phyloP scores from a whole-genome alignment of 1,140 invertebrate species.

The Drosophila leontia region DNA sequence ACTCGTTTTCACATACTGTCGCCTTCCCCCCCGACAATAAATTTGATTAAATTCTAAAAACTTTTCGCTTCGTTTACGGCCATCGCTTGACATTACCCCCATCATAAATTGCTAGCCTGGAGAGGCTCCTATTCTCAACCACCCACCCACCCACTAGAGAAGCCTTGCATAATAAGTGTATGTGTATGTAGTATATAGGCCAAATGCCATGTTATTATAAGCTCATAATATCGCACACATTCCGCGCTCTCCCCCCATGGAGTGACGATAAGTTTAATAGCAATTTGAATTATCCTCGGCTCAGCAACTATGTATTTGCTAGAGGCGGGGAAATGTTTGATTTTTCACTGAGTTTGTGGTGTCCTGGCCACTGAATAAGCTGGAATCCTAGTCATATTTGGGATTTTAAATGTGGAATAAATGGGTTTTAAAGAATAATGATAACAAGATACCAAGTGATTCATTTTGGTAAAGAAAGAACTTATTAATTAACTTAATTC shows the following conservation, averaged over 20 bases:
- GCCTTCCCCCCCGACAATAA: constrained; percentile 50
- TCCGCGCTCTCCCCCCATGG: not conserved
- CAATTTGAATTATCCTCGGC: constrained; percentile 15
- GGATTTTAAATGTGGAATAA: not conserved
- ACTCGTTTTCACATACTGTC: constrained; percentile 45
- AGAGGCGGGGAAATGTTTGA: not conserved
- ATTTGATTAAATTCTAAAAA: constrained; percentile 58
- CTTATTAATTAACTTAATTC: too few species aligned
- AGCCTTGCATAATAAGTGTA: not conserved
- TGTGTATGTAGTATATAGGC: not conserved
- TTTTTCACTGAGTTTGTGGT: not conserved
- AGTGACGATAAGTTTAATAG: constrained; percentile 6
- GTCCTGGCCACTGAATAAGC: not conserved
- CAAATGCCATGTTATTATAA: constrained; percentile 17
- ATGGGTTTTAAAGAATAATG: not conserved
- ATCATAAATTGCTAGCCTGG: constrained; percentile 29
- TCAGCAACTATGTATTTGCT: constrained; percentile 2
- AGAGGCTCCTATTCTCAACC: not conserved
- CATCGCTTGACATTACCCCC: constrained; percentile 21
- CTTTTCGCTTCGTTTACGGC: constrained; percentile 22
- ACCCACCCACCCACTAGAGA: too few species aligned
- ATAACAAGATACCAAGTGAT: not conserved
- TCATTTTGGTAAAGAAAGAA: too few species aligned
- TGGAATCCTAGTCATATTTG: not conserved
- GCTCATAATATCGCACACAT: constrained; percentile 44